phyloP scores from a whole-genome alignment of 2,797 vertebrate genomes.

The Hipposideros larvatus region DNA sequence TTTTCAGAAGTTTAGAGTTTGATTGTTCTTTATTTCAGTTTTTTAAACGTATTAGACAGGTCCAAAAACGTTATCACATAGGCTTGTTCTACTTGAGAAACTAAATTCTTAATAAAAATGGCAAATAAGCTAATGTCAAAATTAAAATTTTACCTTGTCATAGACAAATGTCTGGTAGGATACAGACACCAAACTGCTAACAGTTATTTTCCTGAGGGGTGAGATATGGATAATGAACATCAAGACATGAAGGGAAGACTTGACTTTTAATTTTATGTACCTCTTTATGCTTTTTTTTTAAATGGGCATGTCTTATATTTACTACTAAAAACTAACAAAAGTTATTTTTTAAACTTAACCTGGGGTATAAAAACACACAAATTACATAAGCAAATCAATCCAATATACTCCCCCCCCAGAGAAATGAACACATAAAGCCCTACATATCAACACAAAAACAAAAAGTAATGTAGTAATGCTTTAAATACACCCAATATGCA shows the following conservation, averaged over 20 bases:
- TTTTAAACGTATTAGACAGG: conserved; percentile 42
- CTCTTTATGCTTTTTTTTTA: not conserved
- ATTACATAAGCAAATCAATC: conserved; percentile 40
- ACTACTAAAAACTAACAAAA: conserved; percentile 57
- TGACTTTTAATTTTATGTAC: conserved; percentile 28
- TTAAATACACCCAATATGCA: conserved; percentile 13
- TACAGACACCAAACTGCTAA: not conserved
- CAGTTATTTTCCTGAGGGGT: not conserved
- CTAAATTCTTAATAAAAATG: not conserved
- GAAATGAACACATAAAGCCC: conserved; percentile 23
- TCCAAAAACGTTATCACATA: not conserved
- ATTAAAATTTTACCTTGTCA: conserved; percentile 18
- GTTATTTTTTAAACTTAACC: conserved; percentile 6
- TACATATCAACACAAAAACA: not conserved
- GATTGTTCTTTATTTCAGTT: not conserved
- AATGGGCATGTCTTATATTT: conserved; percentile 28
- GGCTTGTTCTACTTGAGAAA: conserved; percentile 33
- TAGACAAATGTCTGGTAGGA: not conserved
- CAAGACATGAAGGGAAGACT: not conserved
- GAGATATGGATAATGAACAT: not conserved
- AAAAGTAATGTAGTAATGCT: not conserved
- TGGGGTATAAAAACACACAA: conserved; percentile 37
- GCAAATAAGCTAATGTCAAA: conserved; percentile 33
- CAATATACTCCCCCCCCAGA: conserved; percentile 30
- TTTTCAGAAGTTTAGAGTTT: conserved; percentile 14